Evolutionary conservation across 2,888 invertebrate genomes (phyloP), one percentile per base, ranked within the genome.

Genomic region (Hydriomena furcata): DNA sequence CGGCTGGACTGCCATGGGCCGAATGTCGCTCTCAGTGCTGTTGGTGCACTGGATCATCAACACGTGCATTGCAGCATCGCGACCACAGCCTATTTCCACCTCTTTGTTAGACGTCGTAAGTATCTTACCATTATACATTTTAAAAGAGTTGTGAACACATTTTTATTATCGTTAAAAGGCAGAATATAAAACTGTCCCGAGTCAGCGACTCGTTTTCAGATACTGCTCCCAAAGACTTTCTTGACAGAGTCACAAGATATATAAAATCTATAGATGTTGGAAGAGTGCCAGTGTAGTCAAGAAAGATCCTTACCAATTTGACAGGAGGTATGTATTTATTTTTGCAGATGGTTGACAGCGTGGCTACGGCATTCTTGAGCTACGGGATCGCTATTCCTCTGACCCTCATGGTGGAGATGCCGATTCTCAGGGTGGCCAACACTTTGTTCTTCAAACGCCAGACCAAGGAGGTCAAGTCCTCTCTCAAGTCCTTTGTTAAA

Each of bases 41-140:
- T 52, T 75, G 65, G 50, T 71, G 55, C 79, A 79, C 63, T 77
- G 75, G 76, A 47, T 56, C 44, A 58, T 68, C 55, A 69, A 64
- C 58, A 43, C 68, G 20, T 45, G 53, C 7, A 55, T 61, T 32
- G 52, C 56, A 1, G 61, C 56, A n/a, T 46, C 58, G 5, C 47
- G 48, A 0, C 55, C 46, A 36, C 34, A 35, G 36, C 45, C 49
- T 34, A 53, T 58, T 44, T 12, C 47, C 21, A 51, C 48, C 28
- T 52, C 48, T 7, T 2, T 53, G 60, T 12, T 61, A 44, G 31
- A 70, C 54, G 23, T 59, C 31, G 63, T 63, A 13, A 59, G 35
- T 55, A 41, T n/a, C 17, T 24, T n/a, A n/a, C n/a, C n/a, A n/a
- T n/a, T n/a, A n/a, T n/a, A n/a, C n/a, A n/a, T n/a, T n/a, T n/a